phyloP scores from a whole-genome alignment of 2,797 vertebrate genomes.

The Helostoma temminkii region DNA sequence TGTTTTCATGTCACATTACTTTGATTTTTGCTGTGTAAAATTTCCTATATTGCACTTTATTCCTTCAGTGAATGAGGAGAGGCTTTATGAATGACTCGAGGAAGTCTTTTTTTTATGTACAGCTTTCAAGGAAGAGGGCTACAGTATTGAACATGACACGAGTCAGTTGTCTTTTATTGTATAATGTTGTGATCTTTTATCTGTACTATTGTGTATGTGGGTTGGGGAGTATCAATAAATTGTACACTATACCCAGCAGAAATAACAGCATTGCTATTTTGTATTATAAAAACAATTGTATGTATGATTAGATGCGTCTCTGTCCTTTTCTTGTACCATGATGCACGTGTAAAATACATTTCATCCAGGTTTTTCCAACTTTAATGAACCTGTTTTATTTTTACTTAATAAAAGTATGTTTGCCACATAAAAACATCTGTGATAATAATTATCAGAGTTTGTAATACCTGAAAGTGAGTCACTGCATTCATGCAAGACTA shows the following conservation, averaged over 20 bases:
- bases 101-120: conserved; percentile 54
- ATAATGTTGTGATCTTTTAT: conserved; percentile 59
- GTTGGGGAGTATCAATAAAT: conserved; percentile 67
- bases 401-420: background rate
- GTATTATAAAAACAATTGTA: conserved; percentile 87
- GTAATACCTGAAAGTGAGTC: background rate
- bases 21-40: conserved; percentile 43
- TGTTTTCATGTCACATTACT: conserved; percentile 18
- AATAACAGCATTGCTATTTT: conserved; percentile 87
- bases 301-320: conserved; percentile 84
- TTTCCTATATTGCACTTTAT: conserved; percentile 89
- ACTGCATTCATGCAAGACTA: background rate
- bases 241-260: conserved; percentile 80
- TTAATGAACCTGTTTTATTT: conserved; percentile 36
- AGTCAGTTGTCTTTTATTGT: conserved; percentile 69
- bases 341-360: conserved; percentile 87
- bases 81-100: conserved; percentile 44
- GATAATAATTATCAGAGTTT: background rate
- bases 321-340: conserved; percentile 84
- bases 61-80: conserved; percentile 66
- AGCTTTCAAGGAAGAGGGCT: conserved; percentile 82
- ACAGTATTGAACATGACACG: conserved; percentile 65
- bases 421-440: background rate
- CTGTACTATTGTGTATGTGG: conserved; percentile 63
- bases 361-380: conserved; percentile 84